Conservation (phyloP, 2,888 invertebrate genomes). For the Polietes domitor region DNA sequence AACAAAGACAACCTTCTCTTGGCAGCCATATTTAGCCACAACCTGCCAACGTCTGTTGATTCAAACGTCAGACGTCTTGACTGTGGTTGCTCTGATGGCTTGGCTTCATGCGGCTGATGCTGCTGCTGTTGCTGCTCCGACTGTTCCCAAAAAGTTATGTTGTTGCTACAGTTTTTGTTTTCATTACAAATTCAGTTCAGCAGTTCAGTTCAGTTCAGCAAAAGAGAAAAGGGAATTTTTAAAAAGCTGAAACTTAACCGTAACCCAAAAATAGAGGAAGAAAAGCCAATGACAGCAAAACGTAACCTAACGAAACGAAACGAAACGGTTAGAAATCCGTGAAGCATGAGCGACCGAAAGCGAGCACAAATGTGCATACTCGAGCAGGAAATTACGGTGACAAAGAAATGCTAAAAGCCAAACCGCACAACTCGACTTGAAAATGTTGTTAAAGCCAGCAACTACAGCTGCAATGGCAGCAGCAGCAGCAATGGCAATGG, state of each 20-base stretch:
- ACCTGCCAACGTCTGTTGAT: slow-evolving; percentile 64
- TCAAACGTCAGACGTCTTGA: slow-evolving; percentile 63
- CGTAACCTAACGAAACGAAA: not conserved
- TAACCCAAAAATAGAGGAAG: not conserved
- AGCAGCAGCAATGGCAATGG: not conserved
- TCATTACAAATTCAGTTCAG: slow-evolving; percentile 19
- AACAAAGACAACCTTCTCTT: not conserved
- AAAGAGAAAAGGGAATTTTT: slow-evolving; percentile 22
- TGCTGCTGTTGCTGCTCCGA: not conserved
- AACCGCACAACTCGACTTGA: slow-evolving; percentile 59
- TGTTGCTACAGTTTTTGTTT: slow-evolving; percentile 38
- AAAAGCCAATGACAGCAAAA: slow-evolving; percentile 9
- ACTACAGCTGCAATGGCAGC: not conserved
- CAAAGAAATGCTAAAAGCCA: slow-evolving; percentile 40
- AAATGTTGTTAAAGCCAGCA: slow-evolving; percentile 38
- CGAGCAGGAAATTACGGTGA: slow-evolving; percentile 39
- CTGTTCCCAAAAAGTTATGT: not conserved
- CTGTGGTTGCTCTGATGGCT: slow-evolving; percentile 59
- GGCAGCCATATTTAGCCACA: slow-evolving; percentile 54
- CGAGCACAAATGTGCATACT: slow-evolving; percentile 33
- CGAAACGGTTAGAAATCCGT: not conserved
- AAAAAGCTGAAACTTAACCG: slow-evolving; percentile 17
- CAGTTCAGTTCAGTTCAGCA: slow-evolving; percentile 6
- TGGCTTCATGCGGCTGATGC: slow-evolving; percentile 1
- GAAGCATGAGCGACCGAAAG: slow-evolving; percentile 28